Base-by-base conservation (phyloP, 2,113 vertebrate species). In the Peucedramus taeniatus region DNA sequence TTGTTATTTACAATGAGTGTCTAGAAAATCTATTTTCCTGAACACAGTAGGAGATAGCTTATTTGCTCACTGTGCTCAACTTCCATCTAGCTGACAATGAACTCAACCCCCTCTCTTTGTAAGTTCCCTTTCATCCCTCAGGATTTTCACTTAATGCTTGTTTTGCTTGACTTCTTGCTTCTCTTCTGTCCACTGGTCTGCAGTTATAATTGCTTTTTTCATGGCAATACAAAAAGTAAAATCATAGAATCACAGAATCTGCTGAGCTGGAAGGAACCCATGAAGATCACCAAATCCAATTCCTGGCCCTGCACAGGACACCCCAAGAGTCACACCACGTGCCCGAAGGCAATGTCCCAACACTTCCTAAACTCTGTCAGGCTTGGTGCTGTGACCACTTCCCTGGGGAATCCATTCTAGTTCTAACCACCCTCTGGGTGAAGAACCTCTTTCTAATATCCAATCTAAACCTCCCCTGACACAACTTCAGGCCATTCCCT, bases 11-110 rank as follows among this genome's bases (percentile, higher is more conserved):
- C 63, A 88, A 63, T 27, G 50, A 74, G 7, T 1, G 0, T 44
- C 53, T 31, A 1, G 4, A 90, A 95, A 94, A 90, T 53, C 82
- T 88, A 88, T 93, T 94, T 94, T 75, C 86, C 54, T 74, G 71
- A 80, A 70, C 66, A 35, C 83, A 86, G 92, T 22, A 72, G 71
- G 92, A 93, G 59, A 83, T 11, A 57, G 35, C 39, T 93, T 92
- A 75, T 94, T 88, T 94, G 27, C 35, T 88, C 83, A 54, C 50
- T 88, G 71, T 51, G 59, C 45, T 88, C 70, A 83, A 0, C 63
- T 81, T 86, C 83, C 59, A 85, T 90, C 88, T 61, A 76, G 59
- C 33, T 77, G 60, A 81, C 88, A 93, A 77, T n/a, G 59, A 92
- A 83, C 68, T 90, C 54, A 54, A 28, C 66, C 26, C 9, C 18